Conservation (phyloP, 2,888 invertebrate species). For the Gortyna flavago region DNA sequence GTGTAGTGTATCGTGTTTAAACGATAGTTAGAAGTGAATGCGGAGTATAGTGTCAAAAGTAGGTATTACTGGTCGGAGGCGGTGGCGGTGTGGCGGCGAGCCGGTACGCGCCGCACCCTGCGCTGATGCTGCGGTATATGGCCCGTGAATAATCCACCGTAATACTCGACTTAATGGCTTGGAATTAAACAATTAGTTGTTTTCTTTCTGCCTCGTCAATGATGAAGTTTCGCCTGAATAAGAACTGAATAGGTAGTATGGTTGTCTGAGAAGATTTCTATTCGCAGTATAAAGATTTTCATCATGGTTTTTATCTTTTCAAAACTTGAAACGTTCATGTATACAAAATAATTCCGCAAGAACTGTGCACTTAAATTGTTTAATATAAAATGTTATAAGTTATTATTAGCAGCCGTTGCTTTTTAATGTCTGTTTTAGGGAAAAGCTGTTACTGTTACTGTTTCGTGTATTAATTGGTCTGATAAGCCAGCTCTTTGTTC, state of each 20-base stretch:
- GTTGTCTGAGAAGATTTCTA: slow-evolving; percentile 56
- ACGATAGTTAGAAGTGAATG: slow-evolving; percentile 73
- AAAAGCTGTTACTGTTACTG: slow-evolving; percentile 71
- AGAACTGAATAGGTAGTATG: slow-evolving; percentile 65
- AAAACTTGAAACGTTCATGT: slow-evolving; percentile 6
- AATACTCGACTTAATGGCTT: slow-evolving; percentile 88
- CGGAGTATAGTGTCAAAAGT: slow-evolving; percentile 65
- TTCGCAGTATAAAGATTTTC: background rate
- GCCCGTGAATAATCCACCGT: slow-evolving; percentile 88
- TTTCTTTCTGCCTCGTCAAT: slow-evolving; percentile 88
- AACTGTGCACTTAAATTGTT: slow-evolving; percentile 35
- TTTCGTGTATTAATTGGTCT: slow-evolving; percentile 73
- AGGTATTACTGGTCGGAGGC: slow-evolving; percentile 57
- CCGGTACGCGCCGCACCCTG: slow-evolving; percentile 72
- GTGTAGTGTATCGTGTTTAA: slow-evolving; percentile 65
- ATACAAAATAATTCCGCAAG: slow-evolving; percentile 3
- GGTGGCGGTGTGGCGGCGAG: slow-evolving; percentile 64
- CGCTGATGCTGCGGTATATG: slow-evolving; percentile 86
- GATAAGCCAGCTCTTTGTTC: slow-evolving; percentile 80
- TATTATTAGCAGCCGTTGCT: slow-evolving; percentile 60
- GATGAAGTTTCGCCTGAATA: slow-evolving; percentile 76
- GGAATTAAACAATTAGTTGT: slow-evolving; percentile 90
- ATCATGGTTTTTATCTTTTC: background rate
- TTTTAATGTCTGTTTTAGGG: slow-evolving; percentile 65
- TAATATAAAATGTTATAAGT: slow-evolving; percentile 57